A percentile compares a stretch with the other conserved stretches of the same genome.
These are phyloP conservation scores for Calosoma granatense DNA, from an alignment of 1,140 invertebrate genomes.

Conservation along the genomic window DNA sequence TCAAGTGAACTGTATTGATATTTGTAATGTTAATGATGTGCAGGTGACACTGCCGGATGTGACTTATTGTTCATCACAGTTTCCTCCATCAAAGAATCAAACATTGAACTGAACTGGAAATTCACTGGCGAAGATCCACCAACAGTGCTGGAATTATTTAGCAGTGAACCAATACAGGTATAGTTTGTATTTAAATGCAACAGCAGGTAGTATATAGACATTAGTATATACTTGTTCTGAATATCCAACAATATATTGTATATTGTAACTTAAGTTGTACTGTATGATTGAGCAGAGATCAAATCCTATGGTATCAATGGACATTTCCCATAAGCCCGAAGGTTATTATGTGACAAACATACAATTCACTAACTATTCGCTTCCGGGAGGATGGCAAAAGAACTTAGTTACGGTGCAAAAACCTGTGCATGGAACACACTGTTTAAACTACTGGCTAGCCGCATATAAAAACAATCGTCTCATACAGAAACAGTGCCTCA, in stretches of 20 bases:
- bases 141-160: neutral
- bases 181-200: slow-evolving; percentile 13
- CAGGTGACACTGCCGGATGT: neutral
- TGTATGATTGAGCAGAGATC: neutral
- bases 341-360: slow-evolving; percentile 37
- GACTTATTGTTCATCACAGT: neutral
- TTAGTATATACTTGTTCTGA: too few relatives aligned
- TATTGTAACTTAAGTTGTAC: neutral
- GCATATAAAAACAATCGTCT: slow-evolving; percentile 39
- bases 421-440: slow-evolving; percentile 32
- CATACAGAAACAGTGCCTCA: slow-evolving; percentile 45
- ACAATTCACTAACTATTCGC: slow-evolving; percentile 26
- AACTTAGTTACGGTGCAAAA: slow-evolving; percentile 20
- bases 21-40: too few relatives aligned
- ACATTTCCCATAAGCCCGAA: slow-evolving; percentile 25
- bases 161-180: slow-evolving; percentile 18
- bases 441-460: slow-evolving; percentile 43
- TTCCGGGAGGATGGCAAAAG: slow-evolving; percentile 36
- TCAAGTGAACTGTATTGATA: too few relatives aligned
- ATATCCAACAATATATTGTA: neutral
- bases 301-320: slow-evolving; percentile 20
- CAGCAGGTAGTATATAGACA: too few relatives aligned
- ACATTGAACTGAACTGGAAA: slow-evolving; percentile 22
- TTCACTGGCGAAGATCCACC: slow-evolving; percentile 3
- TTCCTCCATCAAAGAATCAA: slow-evolving; percentile 11